These are phyloP conservation scores for Cinara cedri DNA, from an alignment of 2,888 invertebrate genomes.

Conservation along the genomic window DNA sequence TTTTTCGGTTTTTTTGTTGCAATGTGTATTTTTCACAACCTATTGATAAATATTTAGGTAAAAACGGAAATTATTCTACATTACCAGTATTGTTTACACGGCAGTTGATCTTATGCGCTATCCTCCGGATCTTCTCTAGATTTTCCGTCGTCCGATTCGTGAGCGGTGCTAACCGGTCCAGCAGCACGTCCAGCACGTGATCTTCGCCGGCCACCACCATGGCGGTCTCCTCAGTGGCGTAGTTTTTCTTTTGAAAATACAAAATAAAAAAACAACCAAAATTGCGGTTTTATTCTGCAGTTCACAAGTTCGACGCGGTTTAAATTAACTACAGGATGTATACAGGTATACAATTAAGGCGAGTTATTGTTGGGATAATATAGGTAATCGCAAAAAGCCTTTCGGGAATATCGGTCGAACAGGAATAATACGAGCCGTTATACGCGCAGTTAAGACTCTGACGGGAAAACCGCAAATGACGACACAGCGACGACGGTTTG, in stretches of 20 bases:
- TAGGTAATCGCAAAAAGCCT: no score
- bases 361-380: no score
- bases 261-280: not conserved
- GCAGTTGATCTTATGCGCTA: constrained; percentile 46
- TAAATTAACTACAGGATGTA: no score
- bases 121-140: constrained; percentile 46
- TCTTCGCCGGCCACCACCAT: constrained; percentile 43
- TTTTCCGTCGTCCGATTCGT: constrained; percentile 37
- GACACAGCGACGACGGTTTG: constrained; percentile 18
- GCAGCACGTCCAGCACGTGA: constrained; percentile 47
- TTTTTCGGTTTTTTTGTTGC: no score
- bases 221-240: not conserved
- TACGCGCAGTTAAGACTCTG: not conserved
- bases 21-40: no score
- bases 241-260: no score
- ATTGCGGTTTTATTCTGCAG: not conserved
- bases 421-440: not conserved
- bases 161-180: constrained; percentile 37
- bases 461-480: constrained; percentile 43
- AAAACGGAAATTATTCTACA: not conserved
- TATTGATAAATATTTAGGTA: not conserved
- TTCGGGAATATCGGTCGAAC: not conserved
- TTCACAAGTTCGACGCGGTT: no score
- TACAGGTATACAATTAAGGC: no score
- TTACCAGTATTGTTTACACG: constrained; percentile 48